Base-by-base conservation (phyloP, 2,888 invertebrate genomes). In the Papilio demoleus region DNA sequence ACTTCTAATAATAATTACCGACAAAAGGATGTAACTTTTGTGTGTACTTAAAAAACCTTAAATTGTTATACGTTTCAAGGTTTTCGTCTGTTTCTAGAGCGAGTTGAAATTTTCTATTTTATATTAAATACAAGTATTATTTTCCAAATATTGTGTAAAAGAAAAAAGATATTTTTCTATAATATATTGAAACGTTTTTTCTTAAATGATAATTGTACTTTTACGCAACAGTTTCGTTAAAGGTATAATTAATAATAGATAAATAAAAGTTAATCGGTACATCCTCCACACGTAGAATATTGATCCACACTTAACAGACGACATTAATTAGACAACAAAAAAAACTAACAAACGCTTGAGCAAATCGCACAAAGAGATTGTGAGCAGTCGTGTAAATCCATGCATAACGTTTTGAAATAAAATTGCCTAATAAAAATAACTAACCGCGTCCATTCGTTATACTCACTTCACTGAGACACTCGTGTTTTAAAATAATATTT, bases 391-490 rank as follows among this genome's bases (percentile, higher is more conserved):
- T 71, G 45, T 65, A 60, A 70, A 74, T n/a, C 74, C 73, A 76
- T 75, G 74, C 73, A 73, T 71, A 73, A 77, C 73, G 71, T 83
- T 81, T 80, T 75, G 81, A 77, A 81, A 81, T 72, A 70, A 69
- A 74, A 73, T 72, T 72, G 72, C 75, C 79, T 79, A 80, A 79
- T 79, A 81, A 79, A 79, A 80, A 71, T 74, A 74, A 72, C 71
- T 72, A 56, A 66, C 70, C 69, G 72, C 71, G 59, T 67, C 60
- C 71, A 70, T 64, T 70, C 70, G 53, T 64, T 67, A 62, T 67
- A 70, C 64, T 71, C 70, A 73, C 67, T 70, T 31, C 50, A 17
- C 53, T 53, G 22, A 68, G 60, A 71, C 75, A 75, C 75, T 73
- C 70, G 66, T 72, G 65, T 72, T 70, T 63, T 19, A 47, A 65